Evolutionary conservation across 2,888 invertebrate genomes (phyloP), one percentile per base, ranked within the genome.

Genomic region (Cephus nigrinus): DNA sequence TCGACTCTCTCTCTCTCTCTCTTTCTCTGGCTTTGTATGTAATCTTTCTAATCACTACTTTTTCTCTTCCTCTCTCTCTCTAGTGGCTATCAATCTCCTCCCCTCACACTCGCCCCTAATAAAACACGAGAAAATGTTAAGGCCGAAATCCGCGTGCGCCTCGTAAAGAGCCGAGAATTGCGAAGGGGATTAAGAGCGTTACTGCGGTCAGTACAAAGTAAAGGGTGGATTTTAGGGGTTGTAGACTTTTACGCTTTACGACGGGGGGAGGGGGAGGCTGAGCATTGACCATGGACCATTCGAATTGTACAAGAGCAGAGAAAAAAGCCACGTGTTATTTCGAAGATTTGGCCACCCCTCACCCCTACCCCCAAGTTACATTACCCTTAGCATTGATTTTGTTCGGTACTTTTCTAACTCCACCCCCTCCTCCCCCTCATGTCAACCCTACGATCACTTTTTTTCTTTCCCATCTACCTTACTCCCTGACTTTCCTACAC

Each of bases 131-230:
- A 32, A 33, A 71, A 71, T 12, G 71, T 71, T 71, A 71, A 30
- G 31, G 30, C 2, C 23, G 32, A 32, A 33, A 71, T 31, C 71
- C 71, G 71, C 71, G 71, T 71, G 12, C 32, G 31, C 12, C 71
- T 71, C 71, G 71, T 71, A 71, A 71, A 71, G 71, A 71, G 32
- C 32, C 71, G 71, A 71, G 71, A 71, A 71, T 71, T 71, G 71
- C 71, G 71, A 12, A 31, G 71, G 31, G 71, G 31, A 32, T 31
- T 31, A 15, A 30, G 71, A 71, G 71, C 71, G 31, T 71, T 71
- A 71, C 71, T 71, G 71, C 71, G 71, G 71, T 71, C 71, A 71
- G 32, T 71, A 31, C 31, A 71, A 71, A 71, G 33, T 71, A 71
- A 71, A 23, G 71, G 71, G 71, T 71, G 71, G 71, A 32, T 71